A percentile compares a stretch with the other conserved stretches of the same genome.
Conservation (phyloP, 2,888 invertebrate species). For the Saturnia pavonia region DNA sequence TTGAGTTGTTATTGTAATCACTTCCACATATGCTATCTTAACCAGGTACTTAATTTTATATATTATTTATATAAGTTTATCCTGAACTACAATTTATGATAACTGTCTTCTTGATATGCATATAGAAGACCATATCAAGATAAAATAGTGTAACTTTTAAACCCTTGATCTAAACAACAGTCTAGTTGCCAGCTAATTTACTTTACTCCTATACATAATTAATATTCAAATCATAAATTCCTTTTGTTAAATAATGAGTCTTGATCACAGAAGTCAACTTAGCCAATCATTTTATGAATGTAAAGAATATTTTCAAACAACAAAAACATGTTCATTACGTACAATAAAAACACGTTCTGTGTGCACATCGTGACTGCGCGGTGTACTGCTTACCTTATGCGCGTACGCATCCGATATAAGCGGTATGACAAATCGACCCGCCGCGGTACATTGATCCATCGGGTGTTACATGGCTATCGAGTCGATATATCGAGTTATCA, state of each 20-base stretch:
- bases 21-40: too few species aligned
- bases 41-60: too few species aligned
- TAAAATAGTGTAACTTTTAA: too few species aligned
- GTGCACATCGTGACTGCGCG: not conserved
- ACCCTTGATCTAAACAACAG: too few species aligned
- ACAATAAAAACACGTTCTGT: not conserved
- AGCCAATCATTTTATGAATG: not conserved
- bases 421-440: conserved; percentile 55
- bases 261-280: not conserved
- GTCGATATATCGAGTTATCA: conserved; percentile 14
- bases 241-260: not conserved
- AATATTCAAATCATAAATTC: not conserved
- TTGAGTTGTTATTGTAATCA: too few species aligned
- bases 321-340: not conserved
- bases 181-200: too few species aligned
- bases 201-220: too few species aligned
- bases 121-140: too few species aligned
- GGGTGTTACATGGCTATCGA: not conserved
- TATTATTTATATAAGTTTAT: too few species aligned
- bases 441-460: conserved; percentile 38
- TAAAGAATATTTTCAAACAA: not conserved
- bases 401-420: conserved; percentile 28
- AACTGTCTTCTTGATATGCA: too few species aligned
- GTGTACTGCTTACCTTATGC: not conserved
- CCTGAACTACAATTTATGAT: too few species aligned